Conservation (phyloP, 1,140 invertebrate species). For the Psilanteris sp. region DNA sequence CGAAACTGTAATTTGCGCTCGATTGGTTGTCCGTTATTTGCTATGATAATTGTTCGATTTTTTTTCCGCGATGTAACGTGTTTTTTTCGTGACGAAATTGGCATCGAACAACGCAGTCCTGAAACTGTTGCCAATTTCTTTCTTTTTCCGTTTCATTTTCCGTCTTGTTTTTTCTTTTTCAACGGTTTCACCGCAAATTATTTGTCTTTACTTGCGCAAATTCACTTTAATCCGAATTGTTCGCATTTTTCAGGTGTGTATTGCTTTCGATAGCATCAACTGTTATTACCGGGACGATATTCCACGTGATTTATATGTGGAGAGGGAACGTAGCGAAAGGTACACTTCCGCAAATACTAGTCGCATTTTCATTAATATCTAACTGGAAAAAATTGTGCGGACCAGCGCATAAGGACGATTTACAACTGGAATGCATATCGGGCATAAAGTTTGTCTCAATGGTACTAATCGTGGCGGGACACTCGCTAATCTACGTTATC, state of each 20-base stretch:
- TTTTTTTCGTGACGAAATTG: too few species aligned
- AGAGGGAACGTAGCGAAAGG: slow-evolving; percentile 52
- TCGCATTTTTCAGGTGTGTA: slow-evolving; percentile 68
- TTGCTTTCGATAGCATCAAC: slow-evolving; percentile 66
- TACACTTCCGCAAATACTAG: slow-evolving; percentile 76
- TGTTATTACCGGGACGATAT: slow-evolving; percentile 69
- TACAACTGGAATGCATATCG: slow-evolving; percentile 83
- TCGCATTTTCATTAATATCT: slow-evolving; percentile 82
- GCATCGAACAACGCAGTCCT: too few species aligned
- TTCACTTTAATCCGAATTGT: slow-evolving; percentile 57
- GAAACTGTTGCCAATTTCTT: too few species aligned
- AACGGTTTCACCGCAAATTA: too few species aligned
- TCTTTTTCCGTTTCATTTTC: too few species aligned
- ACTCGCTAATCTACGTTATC: slow-evolving; percentile 83
- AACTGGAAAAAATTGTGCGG: slow-evolving; percentile 81
- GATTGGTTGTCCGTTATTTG: too few species aligned
- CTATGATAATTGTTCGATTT: too few species aligned
- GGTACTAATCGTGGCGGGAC: slow-evolving; percentile 83
- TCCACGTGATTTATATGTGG: slow-evolving; percentile 64
- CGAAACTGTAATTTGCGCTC: too few species aligned
- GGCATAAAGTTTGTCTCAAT: slow-evolving; percentile 84
- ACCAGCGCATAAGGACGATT: slow-evolving; percentile 77
- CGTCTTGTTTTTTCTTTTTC: too few species aligned
- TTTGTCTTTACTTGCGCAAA: slow-evolving; percentile 39
- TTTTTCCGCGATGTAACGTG: too few species aligned